Evolutionary conservation across 2,888 invertebrate genomes (phyloP).

Genomic region (Argyra leucocephala): DNA sequence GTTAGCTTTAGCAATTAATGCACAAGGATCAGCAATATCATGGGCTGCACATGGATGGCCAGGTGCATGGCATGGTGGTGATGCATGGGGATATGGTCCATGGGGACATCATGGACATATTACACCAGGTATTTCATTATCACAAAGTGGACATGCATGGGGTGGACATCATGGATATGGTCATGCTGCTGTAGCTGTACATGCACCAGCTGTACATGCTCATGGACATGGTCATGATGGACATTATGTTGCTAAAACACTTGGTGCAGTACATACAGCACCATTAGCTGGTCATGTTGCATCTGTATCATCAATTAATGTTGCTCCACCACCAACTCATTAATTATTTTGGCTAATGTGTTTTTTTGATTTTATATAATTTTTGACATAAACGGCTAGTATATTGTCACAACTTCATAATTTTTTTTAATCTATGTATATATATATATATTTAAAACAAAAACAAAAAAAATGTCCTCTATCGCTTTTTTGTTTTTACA

Average conservation of each 20-base stretch:
- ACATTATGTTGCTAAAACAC: slow-evolving; percentile 35
- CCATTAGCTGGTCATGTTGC: slow-evolving; percentile 35
- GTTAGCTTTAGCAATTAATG: slow-evolving; percentile 39
- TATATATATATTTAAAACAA: background rate
- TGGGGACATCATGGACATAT: slow-evolving; percentile 1
- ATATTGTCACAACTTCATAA: background rate
- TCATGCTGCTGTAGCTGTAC: slow-evolving; percentile 29
- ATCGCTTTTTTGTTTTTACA: slow-evolving; percentile 6
- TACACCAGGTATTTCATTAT: slow-evolving; percentile 39
- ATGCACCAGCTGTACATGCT: slow-evolving; percentile 33
- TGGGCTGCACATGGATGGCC: slow-evolving; percentile 12
- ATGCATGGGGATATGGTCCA: background rate
- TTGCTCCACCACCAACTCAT: slow-evolving; percentile 35
- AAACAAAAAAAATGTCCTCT: background rate
- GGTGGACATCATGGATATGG: slow-evolving; percentile 21
- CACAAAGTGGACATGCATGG: slow-evolving; percentile 17
- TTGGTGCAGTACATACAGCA: slow-evolving; percentile 36
- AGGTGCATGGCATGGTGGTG: slow-evolving; percentile 15
- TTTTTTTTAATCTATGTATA: background rate
- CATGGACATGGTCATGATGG: slow-evolving; percentile 34
- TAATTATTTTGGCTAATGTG: background rate
- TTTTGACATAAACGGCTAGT: background rate
- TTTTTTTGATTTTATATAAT: background rate
- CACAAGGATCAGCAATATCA: slow-evolving; percentile 33
- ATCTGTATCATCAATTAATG: slow-evolving; percentile 35